Conservation (phyloP, 2,888 invertebrate species). For the Ligdia adustata region DNA sequence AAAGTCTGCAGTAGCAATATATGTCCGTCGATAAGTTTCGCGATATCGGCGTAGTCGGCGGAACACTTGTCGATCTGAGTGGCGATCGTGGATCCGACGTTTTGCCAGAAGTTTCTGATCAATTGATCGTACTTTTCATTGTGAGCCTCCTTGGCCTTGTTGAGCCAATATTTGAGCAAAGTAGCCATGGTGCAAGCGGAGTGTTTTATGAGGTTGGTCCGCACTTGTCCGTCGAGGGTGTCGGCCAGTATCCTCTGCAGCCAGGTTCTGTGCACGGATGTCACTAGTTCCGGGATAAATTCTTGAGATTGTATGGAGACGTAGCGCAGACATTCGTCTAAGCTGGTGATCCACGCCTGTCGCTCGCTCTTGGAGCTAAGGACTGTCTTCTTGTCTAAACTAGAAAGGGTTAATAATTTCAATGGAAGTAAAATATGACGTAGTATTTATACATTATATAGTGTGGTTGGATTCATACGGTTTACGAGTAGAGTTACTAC, state of each 20-base stretch:
- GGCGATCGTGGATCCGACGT: conserved; percentile 54
- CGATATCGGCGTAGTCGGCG: conserved; percentile 58
- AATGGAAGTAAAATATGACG: too few relatives aligned
- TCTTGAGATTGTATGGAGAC: conserved; percentile 49
- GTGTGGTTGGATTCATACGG: too few relatives aligned
- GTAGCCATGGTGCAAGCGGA: conserved; percentile 53
- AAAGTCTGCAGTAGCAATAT: conserved; percentile 56
- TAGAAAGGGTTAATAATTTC: too few relatives aligned
- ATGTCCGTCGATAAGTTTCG: conserved; percentile 70
- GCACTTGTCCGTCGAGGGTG: conserved; percentile 33
- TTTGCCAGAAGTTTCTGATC: conserved; percentile 69
- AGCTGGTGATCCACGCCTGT: conserved; percentile 86
- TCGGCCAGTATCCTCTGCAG: conserved; percentile 43
- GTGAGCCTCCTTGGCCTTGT: conserved; percentile 46
- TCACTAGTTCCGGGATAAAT: conserved; percentile 45
- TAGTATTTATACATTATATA: too few relatives aligned
- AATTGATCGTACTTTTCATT: conserved; percentile 57
- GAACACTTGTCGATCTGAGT: conserved; percentile 66
- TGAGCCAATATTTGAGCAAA: conserved; percentile 63
- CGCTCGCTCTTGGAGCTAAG: conserved; percentile 87
- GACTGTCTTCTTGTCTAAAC: conserved; percentile 85
- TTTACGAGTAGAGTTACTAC: too few relatives aligned
- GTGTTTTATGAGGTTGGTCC: conserved; percentile 47
- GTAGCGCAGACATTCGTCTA: conserved; percentile 88
- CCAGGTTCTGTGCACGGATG: conserved; percentile 58